Evolutionary conservation across 1,140 invertebrate species (phyloP), one percentile per base, ranked within the genome.

Genomic region (Pinna nobilis): DNA sequence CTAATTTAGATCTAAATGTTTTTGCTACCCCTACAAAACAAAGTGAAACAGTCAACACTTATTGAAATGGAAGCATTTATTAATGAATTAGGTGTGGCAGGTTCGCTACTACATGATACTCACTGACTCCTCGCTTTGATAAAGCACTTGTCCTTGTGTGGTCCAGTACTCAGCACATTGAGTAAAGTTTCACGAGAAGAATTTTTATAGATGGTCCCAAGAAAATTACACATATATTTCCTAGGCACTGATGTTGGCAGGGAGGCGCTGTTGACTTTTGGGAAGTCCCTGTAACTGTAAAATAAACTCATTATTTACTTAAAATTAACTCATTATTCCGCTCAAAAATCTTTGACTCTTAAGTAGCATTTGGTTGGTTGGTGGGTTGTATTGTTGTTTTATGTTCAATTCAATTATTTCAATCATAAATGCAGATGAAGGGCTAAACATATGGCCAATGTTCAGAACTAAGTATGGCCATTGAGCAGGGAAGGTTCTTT

Each of bases 171-270:
- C 23, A 91, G 63, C 9, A 88, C 79, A 50, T 86, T 69, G 18
- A 90, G 28, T 6, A 92, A 71, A 9, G 76, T 80, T 82, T 90
- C 86, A 67, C 91, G 78, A 1, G 91, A 90, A 5, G 91, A 91
- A 79, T 91, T 89, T 65, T 83, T 82, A 80, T 92, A 92, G 39
- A 92, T 79, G 15, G 91, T 92, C 4, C 91, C 91, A 23, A 92
- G 70, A 79, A 91, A 92, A 78, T 92, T 92, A 82, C 91, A 92
- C 5, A 88, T 66, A 81, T 89, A 91, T 32, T 84, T 83, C 55
- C 91, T 84, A 20, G 71, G 61, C 13, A 64, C 72, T 41, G 74
- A 50, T 23, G 82, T 55, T 55, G 80, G 82, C 35, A 86, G 57
- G 33, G 80, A 70, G 9, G 80, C 44, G 41, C 78, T 82, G 49